These are phyloP conservation scores for Epinotia ramella DNA, from an alignment of 2,888 invertebrate genomes.

Conservation along the genomic window DNA sequence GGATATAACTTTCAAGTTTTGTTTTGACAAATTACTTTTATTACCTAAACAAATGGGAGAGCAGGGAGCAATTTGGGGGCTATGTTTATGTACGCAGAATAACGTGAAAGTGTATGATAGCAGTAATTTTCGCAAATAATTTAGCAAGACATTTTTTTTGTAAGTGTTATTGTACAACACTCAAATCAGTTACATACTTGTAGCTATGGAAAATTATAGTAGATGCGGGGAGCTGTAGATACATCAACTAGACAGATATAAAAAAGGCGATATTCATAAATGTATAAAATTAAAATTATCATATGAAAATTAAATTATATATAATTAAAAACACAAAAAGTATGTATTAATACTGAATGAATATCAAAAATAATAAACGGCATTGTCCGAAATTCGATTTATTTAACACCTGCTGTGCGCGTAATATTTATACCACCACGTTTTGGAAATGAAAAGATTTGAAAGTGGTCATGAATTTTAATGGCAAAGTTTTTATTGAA, in stretches of 20 bases:
- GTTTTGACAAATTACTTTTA: constrained; percentile 41
- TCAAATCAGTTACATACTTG: no score
- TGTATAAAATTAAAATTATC: no score
- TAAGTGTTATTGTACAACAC: background rate
- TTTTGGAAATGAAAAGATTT: constrained; percentile 2
- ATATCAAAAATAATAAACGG: background rate
- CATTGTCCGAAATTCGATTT: background rate
- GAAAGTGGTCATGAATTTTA: constrained; percentile 9
- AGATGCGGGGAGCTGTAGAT: no score
- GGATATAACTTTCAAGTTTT: constrained; percentile 34
- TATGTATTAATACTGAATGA: background rate
- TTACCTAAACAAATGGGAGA: constrained; percentile 39
- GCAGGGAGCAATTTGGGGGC: constrained; percentile 32
- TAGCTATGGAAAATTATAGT: background rate
- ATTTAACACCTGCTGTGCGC: constrained; percentile 1
- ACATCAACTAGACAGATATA: no score
- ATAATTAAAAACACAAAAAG: background rate
- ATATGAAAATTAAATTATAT: background rate
- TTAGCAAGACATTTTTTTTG: constrained; percentile 2
- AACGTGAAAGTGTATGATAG: constrained; percentile 16
- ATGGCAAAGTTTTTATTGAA: background rate
- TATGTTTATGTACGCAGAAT: constrained; percentile 20
- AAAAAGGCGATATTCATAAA: no score
- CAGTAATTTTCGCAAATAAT: constrained; percentile 8
- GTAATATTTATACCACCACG: background rate